Evolutionary conservation across 2,113 vertebrate species (phyloP), one percentile per base, ranked within the genome.

Genomic region (Shinisaurus crocodilurus): DNA sequence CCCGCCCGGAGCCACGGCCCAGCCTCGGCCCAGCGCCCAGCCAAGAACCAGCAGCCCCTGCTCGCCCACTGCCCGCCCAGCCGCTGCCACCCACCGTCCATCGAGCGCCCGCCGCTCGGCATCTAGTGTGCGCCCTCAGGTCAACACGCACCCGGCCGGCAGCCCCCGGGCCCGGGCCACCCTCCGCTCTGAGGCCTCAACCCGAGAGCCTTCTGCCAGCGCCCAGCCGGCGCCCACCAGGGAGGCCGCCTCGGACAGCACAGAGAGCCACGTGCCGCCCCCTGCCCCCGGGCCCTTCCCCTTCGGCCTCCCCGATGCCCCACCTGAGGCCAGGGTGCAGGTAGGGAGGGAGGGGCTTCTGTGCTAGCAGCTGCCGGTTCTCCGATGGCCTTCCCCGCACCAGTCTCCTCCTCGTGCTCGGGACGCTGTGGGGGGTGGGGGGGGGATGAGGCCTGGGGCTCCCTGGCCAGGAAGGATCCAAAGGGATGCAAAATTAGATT

Each of bases 111-210:
- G 10, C 85, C 1, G 1, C 20, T 6, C 32, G 2, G 48, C 20
- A 74, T n/a, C 32, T 25, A 54, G 29, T 3, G 7, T 2, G 1
- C 16, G 6, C 3, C n/a, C 40, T 5, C n/a, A 1, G 63, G 23
- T 12, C 9, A 0, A 6, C 37, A 40, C 6, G 16, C 3, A 20
- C 29, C 40, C 67, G 1, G 45, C 5, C 3, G 1, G 3, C 6
- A 2, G 16, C 74, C 50, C 27, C 40, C 37, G 25, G 12, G n/a
- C 5, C 40, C 37, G 1, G 23, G 2, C n/a, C 37, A 34, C 70
- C 10, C 34, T 13, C 2, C 2, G 18, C 3, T 6, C 27, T 0
- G 25, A 2, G 2, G 15, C 37, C 15, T 20, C 74, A 15, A 23
- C 27, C 0, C 1, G 7, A 1, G 34, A 18, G 2, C 45, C 13